Conservation (phyloP, 2,888 invertebrate species). For the Lithosia quadra region DNA sequence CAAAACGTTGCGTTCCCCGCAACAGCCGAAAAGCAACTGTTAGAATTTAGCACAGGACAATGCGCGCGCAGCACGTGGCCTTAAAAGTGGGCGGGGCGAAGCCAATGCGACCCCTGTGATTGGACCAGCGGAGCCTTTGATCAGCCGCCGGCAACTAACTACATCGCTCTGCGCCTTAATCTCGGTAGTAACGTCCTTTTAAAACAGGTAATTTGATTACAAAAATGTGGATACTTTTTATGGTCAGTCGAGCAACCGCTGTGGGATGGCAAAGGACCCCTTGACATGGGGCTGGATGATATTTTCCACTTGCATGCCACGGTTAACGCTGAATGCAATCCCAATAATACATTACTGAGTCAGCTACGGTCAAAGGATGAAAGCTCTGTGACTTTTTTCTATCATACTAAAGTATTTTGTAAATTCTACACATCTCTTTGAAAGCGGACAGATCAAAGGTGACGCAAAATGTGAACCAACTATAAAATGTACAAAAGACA, state of each 20-base stretch:
- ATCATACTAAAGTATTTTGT: conserved; percentile 68
- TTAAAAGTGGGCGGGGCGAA: conserved; percentile 71
- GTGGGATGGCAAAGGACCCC: conserved; percentile 63
- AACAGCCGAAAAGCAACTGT: conserved; percentile 70
- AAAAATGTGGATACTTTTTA: conserved; percentile 83
- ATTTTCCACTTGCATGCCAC: conserved; percentile 67
- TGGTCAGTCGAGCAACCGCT: conserved; percentile 76
- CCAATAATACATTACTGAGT: conserved; percentile 71
- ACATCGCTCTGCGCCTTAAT: conserved; percentile 85
- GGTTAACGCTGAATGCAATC: conserved; percentile 70
- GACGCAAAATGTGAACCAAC: conserved; percentile 26
- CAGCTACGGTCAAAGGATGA: conserved; percentile 77
- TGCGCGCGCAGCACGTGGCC: conserved; percentile 86
- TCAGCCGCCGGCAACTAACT: conserved; percentile 84
- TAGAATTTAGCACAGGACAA: conserved; percentile 62
- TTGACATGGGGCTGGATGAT: conserved; percentile 56
- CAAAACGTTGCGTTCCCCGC: conserved; percentile 47
- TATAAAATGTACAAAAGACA: conserved; percentile 25
- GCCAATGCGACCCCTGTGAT: conserved; percentile 60
- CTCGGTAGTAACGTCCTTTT: conserved; percentile 86
- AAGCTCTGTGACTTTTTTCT: conserved; percentile 63
- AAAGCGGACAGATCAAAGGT: conserved; percentile 64
- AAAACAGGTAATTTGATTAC: conserved; percentile 87
- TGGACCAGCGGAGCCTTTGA: conserved; percentile 78
- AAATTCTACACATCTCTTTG: conserved; percentile 69